Percentiles rank a stretch among this genome's conserved stretches.
Evolutionary conservation across 2,888 invertebrate species (phyloP).

Genomic region (Cetonia aurata): DNA sequence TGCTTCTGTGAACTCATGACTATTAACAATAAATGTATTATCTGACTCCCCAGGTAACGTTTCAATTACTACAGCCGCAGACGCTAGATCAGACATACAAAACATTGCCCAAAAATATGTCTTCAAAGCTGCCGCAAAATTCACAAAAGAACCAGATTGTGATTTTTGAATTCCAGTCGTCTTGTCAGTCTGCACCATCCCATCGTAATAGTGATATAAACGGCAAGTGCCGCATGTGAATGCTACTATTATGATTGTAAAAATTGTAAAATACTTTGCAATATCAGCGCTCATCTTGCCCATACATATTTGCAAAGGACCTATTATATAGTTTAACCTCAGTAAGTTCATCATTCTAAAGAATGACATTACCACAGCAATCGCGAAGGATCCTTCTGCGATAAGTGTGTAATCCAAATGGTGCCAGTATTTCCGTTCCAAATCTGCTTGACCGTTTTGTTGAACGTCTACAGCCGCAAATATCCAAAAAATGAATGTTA

Average conservation of each 20-base stretch:
- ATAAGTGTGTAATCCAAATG: conserved; percentile 74
- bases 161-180: conserved; percentile 71
- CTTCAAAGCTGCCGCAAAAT: conserved; percentile 71
- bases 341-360: conserved; percentile 74
- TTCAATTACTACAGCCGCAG: conserved; percentile 75
- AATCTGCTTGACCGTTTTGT: conserved; percentile 65
- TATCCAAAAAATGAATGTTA: conserved; percentile 74
- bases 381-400: conserved; percentile 75
- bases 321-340: conserved; percentile 74
- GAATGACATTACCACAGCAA: conserved; percentile 77
- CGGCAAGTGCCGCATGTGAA: conserved; percentile 74
- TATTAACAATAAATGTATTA: conserved; percentile 68
- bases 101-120: conserved; percentile 80
- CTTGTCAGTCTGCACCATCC: conserved; percentile 72
- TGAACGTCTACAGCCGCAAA: conserved; percentile 69
- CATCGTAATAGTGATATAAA: conserved; percentile 76
- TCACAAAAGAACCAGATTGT: conserved; percentile 71
- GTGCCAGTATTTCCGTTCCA: conserved; percentile 76
- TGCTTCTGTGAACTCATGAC: conserved; percentile 73
- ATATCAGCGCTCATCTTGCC: conserved; percentile 79
- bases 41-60: conserved; percentile 69
- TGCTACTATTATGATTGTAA: conserved; percentile 71
- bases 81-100: conserved; percentile 75
- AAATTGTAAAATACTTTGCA: conserved; percentile 73
- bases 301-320: conserved; percentile 76